Evolutionary conservation across 1,140 invertebrate genomes (phyloP).

Genomic region (Aplysia californica): DNA sequence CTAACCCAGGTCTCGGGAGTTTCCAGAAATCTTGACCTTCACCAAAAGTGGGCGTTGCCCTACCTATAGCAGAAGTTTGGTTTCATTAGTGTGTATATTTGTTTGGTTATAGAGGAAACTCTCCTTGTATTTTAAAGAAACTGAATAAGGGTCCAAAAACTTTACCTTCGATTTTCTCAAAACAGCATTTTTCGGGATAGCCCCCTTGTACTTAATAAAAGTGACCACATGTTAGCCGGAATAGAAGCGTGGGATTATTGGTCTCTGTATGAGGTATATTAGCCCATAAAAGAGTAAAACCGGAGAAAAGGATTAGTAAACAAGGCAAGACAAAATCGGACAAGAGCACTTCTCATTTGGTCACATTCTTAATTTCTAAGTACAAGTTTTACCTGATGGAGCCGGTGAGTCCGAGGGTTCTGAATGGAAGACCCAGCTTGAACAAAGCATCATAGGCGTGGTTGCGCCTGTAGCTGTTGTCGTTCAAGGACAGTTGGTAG

Average conservation of each 20-base stretch:
- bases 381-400: slow-evolving; percentile 2
- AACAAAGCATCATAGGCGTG: slow-evolving; percentile 4
- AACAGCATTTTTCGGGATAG: no score
- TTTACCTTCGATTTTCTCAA: no score
- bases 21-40: no score
- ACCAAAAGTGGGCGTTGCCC: no score
- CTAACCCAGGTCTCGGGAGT: no score
- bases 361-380: neutral
- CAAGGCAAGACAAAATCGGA: neutral
- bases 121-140: no score
- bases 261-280: neutral
- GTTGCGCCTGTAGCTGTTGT: neutral
- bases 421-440: slow-evolving; percentile 28
- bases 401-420: slow-evolving; percentile 22
- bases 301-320: neutral
- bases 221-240: neutral
- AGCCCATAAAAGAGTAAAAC: neutral
- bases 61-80: no score
- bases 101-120: no score
- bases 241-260: neutral
- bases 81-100: no score
- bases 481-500: slow-evolving; percentile 17
- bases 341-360: neutral
- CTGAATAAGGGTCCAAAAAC: no score
- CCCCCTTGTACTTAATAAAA: no score